Percentiles rank a stretch among this genome's conserved stretches.
These are phyloP conservation scores for Cantharis rufa DNA, from an alignment of 2,888 invertebrate genomes.

Conservation along the genomic window DNA sequence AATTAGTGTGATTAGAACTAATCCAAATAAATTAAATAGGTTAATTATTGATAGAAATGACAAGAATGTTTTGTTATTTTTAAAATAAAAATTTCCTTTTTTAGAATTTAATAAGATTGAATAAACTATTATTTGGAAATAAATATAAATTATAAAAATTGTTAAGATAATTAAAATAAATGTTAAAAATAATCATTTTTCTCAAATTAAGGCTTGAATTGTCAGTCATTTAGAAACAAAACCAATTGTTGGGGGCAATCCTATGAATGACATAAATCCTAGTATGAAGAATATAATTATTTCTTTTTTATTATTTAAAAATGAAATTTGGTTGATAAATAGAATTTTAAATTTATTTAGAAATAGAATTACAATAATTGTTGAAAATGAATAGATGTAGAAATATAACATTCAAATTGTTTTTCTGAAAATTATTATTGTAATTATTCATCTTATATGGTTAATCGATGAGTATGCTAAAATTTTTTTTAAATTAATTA, in stretches of 20 bases:
- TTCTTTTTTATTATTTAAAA: constrained; percentile 50
- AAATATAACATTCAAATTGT: constrained; percentile 38
- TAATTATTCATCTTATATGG: constrained; percentile 61
- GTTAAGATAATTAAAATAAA: constrained; percentile 59
- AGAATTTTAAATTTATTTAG: constrained; percentile 35
- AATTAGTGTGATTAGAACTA: constrained; percentile 37
- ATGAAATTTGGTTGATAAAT: constrained; percentile 60
- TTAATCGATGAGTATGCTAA: constrained; percentile 68
- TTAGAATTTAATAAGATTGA: constrained; percentile 58
- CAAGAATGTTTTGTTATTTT: constrained; percentile 46
- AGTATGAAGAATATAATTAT: constrained; percentile 60
- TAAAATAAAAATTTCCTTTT: constrained; percentile 55
- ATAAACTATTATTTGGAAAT: constrained; percentile 60
- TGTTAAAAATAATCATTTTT: constrained; percentile 54
- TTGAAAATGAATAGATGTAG: background rate
- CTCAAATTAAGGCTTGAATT: constrained; percentile 59
- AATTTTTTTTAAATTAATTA: constrained; percentile 58
- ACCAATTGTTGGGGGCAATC: constrained; percentile 64
- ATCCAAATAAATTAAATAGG: constrained; percentile 43
- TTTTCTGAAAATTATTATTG: constrained; percentile 34
- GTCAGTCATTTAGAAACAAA: constrained; percentile 66
- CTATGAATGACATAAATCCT: constrained; percentile 63
- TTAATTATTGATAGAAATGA: constrained; percentile 47
- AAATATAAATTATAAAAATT: constrained; percentile 62
- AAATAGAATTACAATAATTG: background rate